Evolutionary conservation across 1,140 invertebrate species (phyloP), one percentile per base, ranked within the genome.

Genomic region (Oreohelix idahoensis): DNA sequence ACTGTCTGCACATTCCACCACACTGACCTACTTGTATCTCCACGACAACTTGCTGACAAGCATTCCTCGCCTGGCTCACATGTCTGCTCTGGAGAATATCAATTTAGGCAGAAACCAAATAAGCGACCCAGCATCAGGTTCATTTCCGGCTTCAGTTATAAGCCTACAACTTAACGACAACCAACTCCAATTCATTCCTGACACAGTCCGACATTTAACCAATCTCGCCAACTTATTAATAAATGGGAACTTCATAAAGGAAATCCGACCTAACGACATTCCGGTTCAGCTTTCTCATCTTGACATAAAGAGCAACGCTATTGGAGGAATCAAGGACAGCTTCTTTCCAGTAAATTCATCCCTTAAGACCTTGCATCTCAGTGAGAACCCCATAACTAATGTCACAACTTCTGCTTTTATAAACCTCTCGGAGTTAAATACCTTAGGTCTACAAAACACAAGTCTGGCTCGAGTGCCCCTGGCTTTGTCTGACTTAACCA

Each of bases 61-160:
- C 53, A 58, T 58, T 58, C 53, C 53, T n/a, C 53, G 26, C 26
- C 26, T 58, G 53, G 53, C 15, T 58, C 53, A 58, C 53, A 58
- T 58, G 26, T 15, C 53, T 5, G 26, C 13, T 23, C 53, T 58
- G 26, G 15, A 35, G 97, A 38, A 5, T 13, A n/a, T 73, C 26
- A 15, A 58, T 15, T 58, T 58, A 58, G 26, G 26, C 53, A 15
- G 23, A 58, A 58, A 58, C 23, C 53, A n/a, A n/a, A 58, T 58
- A 15, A 58, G 26, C 13, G 53, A 58, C 53, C 53, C 53, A 15
- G 23, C 13, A 58, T 58, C 53, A 23, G 53, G 53, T n/a, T n/a
- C 26, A n/a, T 23, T 58, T 4, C 53, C 53, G 53, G 2, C 53
- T n/a, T 15, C 15, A 5, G 26, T n/a, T 5, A 13, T 23, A 4